Evolutionary conservation across 2,888 invertebrate species (phyloP), one percentile per base, ranked within the genome.

Genomic region (Drosophila parthenogenetica): DNA sequence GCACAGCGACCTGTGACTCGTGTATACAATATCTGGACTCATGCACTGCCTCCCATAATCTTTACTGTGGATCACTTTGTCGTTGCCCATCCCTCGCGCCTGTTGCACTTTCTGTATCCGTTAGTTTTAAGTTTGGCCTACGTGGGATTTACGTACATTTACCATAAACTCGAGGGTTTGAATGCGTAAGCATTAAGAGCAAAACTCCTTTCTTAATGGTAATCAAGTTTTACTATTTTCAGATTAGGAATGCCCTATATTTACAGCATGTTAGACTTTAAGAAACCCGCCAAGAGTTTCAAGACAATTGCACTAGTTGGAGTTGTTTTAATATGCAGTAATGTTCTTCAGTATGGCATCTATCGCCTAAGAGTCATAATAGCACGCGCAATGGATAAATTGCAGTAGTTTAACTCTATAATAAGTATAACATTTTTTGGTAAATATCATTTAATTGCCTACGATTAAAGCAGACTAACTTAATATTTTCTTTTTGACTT

Each of bases 61-160:
- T 76, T 58, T 11, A 69, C 69, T 5, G 0, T 68, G 1, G 86
- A 85, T 62, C 67, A 78, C 4, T 25, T 85, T 29, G 0, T 85
- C 0, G 83, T 80, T 2, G 82, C 86, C 1, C 68, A 72, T 0
- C 86, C 82, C 1, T 13, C 78, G 0, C 78, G 86, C 0, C 11
- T 85, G 0, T 5, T 70, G 5, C 81, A 82, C 22, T 61, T 72
- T 17, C 5, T 80, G 3, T 85, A 85, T 32, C 85, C 85, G 0
- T 0, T 76, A 0, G 7, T 7, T 3, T 54, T 78, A 2, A 4
- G 32, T 0, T 0, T 48, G 5, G 0, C 10, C 1, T 81, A 81
- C 29, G 0, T 5, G 0, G 11, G 4, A 5, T 80, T 75, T 13
- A n/a, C 61, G 3, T 10, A 32, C 2, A 2, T 39, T 4, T 82